Conservation (phyloP, 2,797 vertebrate genomes). For the Poecile montanus region DNA sequence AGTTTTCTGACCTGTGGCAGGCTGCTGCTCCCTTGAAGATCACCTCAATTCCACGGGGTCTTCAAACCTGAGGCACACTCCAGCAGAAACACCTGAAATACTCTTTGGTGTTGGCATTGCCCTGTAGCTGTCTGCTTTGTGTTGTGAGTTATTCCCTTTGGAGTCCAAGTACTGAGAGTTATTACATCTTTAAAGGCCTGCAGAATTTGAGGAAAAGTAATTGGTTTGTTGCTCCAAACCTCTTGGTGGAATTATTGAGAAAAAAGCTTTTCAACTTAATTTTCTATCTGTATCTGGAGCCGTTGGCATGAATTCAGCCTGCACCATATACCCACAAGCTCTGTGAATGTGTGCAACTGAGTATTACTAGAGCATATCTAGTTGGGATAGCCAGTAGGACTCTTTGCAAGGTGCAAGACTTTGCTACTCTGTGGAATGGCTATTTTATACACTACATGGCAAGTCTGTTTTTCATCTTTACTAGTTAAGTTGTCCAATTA, state of each 20-base stretch:
- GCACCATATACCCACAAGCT: neutral
- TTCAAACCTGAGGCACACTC: neutral
- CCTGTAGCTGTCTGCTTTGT: slow-evolving; percentile 39
- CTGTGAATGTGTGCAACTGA: neutral
- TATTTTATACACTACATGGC: neutral
- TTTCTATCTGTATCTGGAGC: slow-evolving; percentile 54
- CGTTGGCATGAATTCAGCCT: slow-evolving; percentile 25
- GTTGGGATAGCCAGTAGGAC: neutral
- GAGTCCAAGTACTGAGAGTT: slow-evolving; percentile 34
- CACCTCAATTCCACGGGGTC: neutral
- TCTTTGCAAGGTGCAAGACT: neutral
- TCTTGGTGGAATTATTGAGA: slow-evolving; percentile 48
- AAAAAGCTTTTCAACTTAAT: slow-evolving; percentile 56
- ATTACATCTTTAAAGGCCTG: slow-evolving; percentile 55
- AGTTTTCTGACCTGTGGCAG: neutral
- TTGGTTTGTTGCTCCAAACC: slow-evolving; percentile 61
- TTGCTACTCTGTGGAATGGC: neutral
- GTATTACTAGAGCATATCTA: neutral
- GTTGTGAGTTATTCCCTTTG: slow-evolving; percentile 51
- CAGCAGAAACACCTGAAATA: slow-evolving; percentile 43
- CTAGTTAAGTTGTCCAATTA: neutral
- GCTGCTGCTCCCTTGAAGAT: neutral
- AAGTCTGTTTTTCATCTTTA: neutral
- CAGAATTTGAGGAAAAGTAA: slow-evolving; percentile 55
- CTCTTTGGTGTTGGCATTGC: slow-evolving; percentile 42